Evolutionary conservation across 2,113 vertebrate species (phyloP).

Genomic region (Coregonus clupeaformis): DNA sequence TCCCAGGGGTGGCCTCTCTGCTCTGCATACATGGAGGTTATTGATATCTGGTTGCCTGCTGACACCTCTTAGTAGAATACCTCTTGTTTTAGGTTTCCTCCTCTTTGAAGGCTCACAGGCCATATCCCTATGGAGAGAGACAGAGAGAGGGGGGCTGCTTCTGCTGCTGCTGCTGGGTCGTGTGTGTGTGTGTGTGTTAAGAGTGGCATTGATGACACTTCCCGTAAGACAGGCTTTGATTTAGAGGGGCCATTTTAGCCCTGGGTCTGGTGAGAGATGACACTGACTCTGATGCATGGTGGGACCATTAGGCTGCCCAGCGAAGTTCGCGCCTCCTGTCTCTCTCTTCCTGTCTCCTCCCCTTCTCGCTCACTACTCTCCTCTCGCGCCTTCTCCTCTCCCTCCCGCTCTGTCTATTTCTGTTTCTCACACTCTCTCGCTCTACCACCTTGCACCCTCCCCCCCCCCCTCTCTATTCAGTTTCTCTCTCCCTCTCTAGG

Average conservation of each 20-base stretch:
- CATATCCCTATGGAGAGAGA: not conserved
- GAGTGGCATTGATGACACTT: conserved; percentile 70
- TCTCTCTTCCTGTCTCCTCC: too few species aligned
- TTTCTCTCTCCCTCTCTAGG: conserved; percentile 1
- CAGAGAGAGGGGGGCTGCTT: not conserved
- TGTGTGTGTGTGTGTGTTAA: conserved; percentile 31
- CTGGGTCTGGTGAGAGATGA: conserved; percentile 52
- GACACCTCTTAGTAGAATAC: conserved; percentile 76
- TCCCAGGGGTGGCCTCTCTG: conserved; percentile 46
- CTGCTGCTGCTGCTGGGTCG: too few species aligned
- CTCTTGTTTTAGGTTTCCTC: conserved; percentile 69
- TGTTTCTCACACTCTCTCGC: too few species aligned
- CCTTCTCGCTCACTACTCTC: too few species aligned
- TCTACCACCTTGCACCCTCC: too few species aligned
- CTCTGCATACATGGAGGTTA: conserved; percentile 66
- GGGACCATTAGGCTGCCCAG: conserved; percentile 76
- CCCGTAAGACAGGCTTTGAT: conserved; percentile 72
- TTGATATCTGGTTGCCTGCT: conserved; percentile 74
- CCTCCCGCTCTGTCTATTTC: too few species aligned
- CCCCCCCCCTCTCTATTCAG: too few species aligned
- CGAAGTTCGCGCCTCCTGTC: conserved; percentile 70
- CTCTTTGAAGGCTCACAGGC: conserved; percentile 55
- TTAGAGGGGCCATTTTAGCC: conserved; percentile 67
- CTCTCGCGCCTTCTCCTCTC: too few species aligned
- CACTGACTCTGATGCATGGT: conserved; percentile 56